These are phyloP conservation scores for Phalacrocorax carbo DNA, from an alignment of 2,113 vertebrate genomes.

Conservation along the genomic window DNA sequence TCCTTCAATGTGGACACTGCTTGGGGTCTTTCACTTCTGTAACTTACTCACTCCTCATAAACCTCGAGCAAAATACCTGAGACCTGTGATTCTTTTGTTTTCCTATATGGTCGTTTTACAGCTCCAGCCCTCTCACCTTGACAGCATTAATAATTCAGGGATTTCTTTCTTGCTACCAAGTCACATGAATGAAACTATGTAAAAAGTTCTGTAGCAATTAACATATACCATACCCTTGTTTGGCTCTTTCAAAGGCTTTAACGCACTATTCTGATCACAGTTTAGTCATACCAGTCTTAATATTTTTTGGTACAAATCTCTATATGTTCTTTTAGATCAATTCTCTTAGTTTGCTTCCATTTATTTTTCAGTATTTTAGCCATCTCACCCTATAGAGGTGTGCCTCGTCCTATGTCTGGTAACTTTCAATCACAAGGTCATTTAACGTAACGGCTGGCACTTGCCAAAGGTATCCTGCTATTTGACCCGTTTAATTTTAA, in stretches of 20 bases:
- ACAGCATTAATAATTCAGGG: background rate
- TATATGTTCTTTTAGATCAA: background rate
- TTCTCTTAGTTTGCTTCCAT: background rate
- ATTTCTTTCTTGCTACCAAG: background rate
- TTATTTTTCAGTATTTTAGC: background rate
- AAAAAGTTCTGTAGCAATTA: background rate
- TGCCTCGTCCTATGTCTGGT: background rate
- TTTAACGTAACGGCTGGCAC: background rate
- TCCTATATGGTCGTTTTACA: background rate
- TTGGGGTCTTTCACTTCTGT: background rate
- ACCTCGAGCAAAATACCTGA: fast-evolving
- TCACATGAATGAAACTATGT: background rate
- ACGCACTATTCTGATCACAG: background rate
- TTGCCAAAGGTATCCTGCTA: background rate
- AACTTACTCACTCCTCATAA: background rate
- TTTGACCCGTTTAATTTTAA: background rate
- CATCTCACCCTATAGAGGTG: background rate
- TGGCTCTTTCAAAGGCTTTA: background rate
- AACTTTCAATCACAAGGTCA: background rate
- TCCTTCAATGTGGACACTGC: background rate
- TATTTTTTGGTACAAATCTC: background rate
- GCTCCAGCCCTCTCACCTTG: background rate
- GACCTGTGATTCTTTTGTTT: background rate
- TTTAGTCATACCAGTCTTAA: background rate
- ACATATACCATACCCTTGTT: background rate